Base-by-base conservation (phyloP, 2,888 invertebrate species). In the Tetranychus piercei region DNA sequence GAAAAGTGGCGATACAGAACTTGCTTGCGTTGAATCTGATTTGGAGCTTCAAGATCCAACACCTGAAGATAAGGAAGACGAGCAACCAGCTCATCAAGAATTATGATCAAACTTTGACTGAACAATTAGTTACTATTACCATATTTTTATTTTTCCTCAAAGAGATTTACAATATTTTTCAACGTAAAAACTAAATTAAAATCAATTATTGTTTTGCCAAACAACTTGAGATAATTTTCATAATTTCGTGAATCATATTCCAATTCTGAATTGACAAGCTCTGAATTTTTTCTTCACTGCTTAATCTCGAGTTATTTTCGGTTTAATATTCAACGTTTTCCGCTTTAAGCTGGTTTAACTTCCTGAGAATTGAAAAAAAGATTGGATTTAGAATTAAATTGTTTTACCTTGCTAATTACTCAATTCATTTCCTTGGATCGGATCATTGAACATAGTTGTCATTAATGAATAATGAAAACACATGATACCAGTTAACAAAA, bases 1-100 rank as follows among this genome's bases (percentile, higher is more conserved):
- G 20, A 69, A 69, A 23, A 69, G 6, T 22, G 69, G 34, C 8
- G 69, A 69, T 22, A 20, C 20, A 3, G 69, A 69, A 23, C 11
- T 69, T 11, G 69, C 69, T 23, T 69, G 69, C 23, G 34, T 69
- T 22, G 69, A 69, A 69, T 23, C 69, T n/a, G 69, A 69, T 22
- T 11, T 69, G 11, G 69, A 69, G 22, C 69, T 69, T 23, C 69
- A 23, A 23, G 69, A 69, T 69, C 69, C 69, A 11, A 9, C 15
- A 55, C 55, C 55, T 55, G 55, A 15, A 1, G 55, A 55, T 55
- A 15, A 55, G 9, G 55, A 55, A 55, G 15, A 9, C 15, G 69
- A 23, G 9, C 22, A 18, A 20, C 11, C 6, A 23, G 6, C 34
- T 23, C 69, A 69, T 22, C 69, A 69, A 69, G 69, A 69, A 69